A percentile compares a stretch with the other conserved stretches of the same genome.
Evolutionary conservation across 2,888 invertebrate species (phyloP).

Genomic region (Protodeltote pygarga): DNA sequence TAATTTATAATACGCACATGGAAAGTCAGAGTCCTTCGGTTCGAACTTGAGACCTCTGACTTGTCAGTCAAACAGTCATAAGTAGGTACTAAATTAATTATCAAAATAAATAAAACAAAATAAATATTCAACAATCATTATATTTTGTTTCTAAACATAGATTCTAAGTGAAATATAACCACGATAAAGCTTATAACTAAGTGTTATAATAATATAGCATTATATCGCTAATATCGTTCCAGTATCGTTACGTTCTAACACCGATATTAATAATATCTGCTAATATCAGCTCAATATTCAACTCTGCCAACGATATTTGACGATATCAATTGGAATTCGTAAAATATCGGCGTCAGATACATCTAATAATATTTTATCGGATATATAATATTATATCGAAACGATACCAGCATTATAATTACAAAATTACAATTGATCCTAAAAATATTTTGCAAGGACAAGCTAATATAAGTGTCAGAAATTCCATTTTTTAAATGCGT

Average conservation of each 20-base stretch:
- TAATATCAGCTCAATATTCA: too few species aligned
- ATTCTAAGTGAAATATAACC: slow-evolving; percentile 39
- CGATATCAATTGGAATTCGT: too few species aligned
- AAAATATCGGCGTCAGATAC: too few species aligned
- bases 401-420: too few species aligned
- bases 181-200: slow-evolving; percentile 22
- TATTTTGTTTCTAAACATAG: slow-evolving; percentile 41
- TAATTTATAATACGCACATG: too few species aligned
- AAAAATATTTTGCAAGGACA: background rate
- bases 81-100: background rate
- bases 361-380: too few species aligned
- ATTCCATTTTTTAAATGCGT: background rate
- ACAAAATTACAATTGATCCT: too few species aligned
- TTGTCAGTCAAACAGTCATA: too few species aligned
- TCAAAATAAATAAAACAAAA: slow-evolving; percentile 17
- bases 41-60: too few species aligned
- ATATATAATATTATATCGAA: too few species aligned
- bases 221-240: slow-evolving; percentile 4
- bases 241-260: background rate
- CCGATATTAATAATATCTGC: background rate
- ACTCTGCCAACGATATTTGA: too few species aligned
- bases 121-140: slow-evolving; percentile 38
- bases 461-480: background rate
- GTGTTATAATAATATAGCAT: background rate
- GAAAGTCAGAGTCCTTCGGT: too few species aligned